These are phyloP conservation scores for Bombus superbus DNA, from an alignment of 1,140 invertebrate species.

Conservation along the genomic window DNA sequence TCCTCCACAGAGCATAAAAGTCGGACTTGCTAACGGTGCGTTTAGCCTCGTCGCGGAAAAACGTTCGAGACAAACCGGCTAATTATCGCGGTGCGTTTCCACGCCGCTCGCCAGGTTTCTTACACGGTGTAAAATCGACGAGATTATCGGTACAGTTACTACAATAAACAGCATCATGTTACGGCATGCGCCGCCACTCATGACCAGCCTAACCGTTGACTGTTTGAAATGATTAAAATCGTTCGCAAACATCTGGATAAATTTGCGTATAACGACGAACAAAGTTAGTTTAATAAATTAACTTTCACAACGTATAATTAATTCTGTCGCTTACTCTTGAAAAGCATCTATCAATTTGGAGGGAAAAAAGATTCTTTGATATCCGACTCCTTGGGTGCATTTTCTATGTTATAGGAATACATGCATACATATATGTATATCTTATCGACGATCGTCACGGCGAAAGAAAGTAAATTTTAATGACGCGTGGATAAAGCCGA, in stretches of 20 bases:
- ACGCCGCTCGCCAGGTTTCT: neutral
- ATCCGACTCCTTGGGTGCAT: neutral
- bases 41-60: constrained; percentile 15
- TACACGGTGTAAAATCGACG: constrained; percentile 14
- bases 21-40: constrained; percentile 26
- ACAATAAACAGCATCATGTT: constrained; percentile 1
- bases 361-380: neutral
- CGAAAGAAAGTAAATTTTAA: neutral
- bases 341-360: no score
- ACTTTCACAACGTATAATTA: no score
- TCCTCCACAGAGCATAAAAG: neutral
- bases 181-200: neutral
- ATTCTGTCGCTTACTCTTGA: no score
- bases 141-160: constrained; percentile 47
- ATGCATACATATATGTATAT: accelerated
- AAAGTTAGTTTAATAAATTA: no score
- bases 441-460: no score
- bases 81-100: constrained; percentile 38
- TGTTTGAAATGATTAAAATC: neutral
- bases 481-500: no score
- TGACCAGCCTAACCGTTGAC: neutral
- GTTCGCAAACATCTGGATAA: no score
- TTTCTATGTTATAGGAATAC: no score
- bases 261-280: no score
- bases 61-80: constrained; percentile 30